Percentiles rank a stretch among this genome's conserved stretches.
Evolutionary conservation across 2,888 invertebrate species (phyloP).

Genomic region (Hypolimnas misippus): DNA sequence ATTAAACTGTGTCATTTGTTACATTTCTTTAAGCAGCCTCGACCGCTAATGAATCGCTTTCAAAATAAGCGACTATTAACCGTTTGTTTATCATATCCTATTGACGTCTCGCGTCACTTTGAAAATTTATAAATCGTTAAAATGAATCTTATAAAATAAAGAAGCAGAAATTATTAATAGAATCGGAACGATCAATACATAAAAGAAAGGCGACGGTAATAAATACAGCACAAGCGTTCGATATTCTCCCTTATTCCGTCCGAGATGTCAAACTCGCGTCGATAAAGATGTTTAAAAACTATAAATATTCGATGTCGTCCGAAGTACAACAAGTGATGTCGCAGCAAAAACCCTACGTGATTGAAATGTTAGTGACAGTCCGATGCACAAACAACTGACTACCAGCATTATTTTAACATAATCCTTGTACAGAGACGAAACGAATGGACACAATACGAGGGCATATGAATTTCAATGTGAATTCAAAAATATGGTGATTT

Average conservation of each 20-base stretch:
- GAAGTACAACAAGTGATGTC: constrained; percentile 66
- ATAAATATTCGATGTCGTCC: constrained; percentile 78
- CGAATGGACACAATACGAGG: constrained; percentile 76
- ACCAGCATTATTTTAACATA: constrained; percentile 82
- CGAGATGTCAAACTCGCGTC: constrained; percentile 74
- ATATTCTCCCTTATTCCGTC: constrained; percentile 64
- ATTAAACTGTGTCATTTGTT: constrained; percentile 82
- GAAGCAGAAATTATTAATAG: constrained; percentile 35
- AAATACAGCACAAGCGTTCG: constrained; percentile 58
- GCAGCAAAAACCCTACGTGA: constrained; percentile 74
- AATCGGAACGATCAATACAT: constrained; percentile 43
- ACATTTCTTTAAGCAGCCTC: constrained; percentile 74
- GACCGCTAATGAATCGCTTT: constrained; percentile 67
- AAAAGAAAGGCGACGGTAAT: constrained; percentile 51
- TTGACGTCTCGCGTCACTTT: constrained; percentile 30
- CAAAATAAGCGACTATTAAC: constrained; percentile 54
- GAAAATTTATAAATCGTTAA: constrained; percentile 28
- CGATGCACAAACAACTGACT: constrained; percentile 80
- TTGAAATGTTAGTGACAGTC: constrained; percentile 82
- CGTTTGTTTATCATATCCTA: constrained; percentile 43
- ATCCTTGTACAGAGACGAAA: constrained; percentile 77
- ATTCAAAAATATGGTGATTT: constrained; percentile 69
- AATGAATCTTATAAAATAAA: constrained; percentile 25
- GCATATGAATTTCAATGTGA: constrained; percentile 79
- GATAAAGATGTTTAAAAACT: constrained; percentile 79